Conservation (phyloP, 2,113 vertebrate genomes). For the Petrocephalus zakoni region DNA sequence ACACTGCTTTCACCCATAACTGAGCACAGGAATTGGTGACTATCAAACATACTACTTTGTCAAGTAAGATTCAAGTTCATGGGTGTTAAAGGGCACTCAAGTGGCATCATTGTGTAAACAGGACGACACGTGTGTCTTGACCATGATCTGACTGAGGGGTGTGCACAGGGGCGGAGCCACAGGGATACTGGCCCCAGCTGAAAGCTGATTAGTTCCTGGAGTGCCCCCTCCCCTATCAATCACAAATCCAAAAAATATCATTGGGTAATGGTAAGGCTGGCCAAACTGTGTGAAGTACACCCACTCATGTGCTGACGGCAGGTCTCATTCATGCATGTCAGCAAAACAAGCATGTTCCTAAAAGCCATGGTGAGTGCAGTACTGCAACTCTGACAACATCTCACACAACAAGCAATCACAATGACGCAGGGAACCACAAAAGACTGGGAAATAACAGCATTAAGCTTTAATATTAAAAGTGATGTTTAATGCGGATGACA, state of each 20-base stretch:
- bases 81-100: not conserved
- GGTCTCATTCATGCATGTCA: not conserved
- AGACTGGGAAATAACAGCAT: not conserved
- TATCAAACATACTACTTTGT: not conserved
- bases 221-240: not conserved
- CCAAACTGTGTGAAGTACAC: not conserved
- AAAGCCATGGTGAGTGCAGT: not conserved
- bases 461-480: slow-evolving; percentile 1
- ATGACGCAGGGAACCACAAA: not conserved
- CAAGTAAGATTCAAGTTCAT: not conserved
- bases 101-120: not conserved
- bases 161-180: not conserved
- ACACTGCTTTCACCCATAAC: not conserved
- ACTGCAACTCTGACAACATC: not conserved
- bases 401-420: not conserved
- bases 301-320: not conserved
- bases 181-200: not conserved
- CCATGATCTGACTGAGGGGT: not conserved
- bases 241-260: not conserved
- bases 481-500: not conserved
- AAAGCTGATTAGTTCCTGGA: not conserved
- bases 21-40: not conserved
- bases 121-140: not conserved
- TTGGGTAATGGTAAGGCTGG: not conserved
- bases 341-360: not conserved